A percentile compares a stretch with the other conserved stretches of the same genome.
phyloP scores from a whole-genome alignment of 1,140 invertebrate species.

The Danaus melanippus region DNA sequence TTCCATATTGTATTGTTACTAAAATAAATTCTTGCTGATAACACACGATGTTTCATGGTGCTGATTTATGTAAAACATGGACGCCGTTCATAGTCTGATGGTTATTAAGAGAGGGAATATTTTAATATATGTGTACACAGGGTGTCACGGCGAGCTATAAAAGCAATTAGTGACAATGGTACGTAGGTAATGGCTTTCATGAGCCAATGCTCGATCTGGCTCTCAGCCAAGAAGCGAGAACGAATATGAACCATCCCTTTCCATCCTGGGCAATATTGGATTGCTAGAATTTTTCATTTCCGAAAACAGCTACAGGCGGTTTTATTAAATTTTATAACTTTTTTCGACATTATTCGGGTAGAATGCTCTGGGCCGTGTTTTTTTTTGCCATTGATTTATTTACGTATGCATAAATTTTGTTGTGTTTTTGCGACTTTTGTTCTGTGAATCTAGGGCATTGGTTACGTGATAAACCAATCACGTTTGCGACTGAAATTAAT shows the following conservation, averaged over 20 bases:
- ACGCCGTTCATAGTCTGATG: constrained; percentile 12
- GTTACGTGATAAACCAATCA: no score
- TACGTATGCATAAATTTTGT: constrained; percentile 7
- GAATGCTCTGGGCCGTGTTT: constrained; percentile 9
- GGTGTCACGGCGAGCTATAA: constrained; percentile 37
- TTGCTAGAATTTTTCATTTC: constrained; percentile 18
- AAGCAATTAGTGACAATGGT: constrained; percentile 57
- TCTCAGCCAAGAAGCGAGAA: constrained; percentile 20
- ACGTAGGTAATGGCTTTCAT: constrained; percentile 45
- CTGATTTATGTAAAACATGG: constrained; percentile 12
- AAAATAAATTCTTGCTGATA: no score
- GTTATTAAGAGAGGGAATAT: constrained; percentile 29
- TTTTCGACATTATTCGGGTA: constrained; percentile 7
- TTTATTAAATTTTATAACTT: constrained; percentile 26
- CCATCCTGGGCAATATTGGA: constrained; percentile 5
- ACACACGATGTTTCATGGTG: no score
- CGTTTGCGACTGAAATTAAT: no score
- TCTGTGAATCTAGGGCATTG: no score
- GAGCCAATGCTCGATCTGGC: constrained; percentile 43
- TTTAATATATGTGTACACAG: constrained; percentile 31
- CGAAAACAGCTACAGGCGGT: constrained; percentile 13
- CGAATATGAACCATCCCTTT: constrained; percentile 2
- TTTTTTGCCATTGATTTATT: constrained; percentile 16
- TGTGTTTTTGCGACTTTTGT: no score
- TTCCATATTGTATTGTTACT: no score